These are phyloP conservation scores for Galeruca laticollis DNA, from an alignment of 2,888 invertebrate species.

Conservation along the genomic window DNA sequence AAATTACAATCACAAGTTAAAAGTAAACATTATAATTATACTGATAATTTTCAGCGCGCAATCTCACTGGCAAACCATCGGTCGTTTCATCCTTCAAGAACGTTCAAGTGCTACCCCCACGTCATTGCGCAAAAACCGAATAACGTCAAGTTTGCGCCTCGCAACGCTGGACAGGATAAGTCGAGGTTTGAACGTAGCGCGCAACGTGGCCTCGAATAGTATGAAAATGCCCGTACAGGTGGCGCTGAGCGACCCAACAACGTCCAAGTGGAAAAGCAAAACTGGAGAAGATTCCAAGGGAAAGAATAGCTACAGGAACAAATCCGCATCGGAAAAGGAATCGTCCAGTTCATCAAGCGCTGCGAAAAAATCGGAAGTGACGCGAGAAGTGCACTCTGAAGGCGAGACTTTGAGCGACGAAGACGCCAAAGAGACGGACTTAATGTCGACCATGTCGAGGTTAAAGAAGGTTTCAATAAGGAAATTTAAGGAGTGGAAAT, in stretches of 20 bases:
- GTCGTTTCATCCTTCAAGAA: conserved; percentile 82
- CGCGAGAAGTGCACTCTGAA: conserved; percentile 79
- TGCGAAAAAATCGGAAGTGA: conserved; percentile 65
- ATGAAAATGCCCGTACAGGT: conserved; percentile 71
- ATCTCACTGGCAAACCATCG: conserved; percentile 90
- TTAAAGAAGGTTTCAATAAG: conserved; percentile 83
- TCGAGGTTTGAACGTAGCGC: conserved; percentile 77
- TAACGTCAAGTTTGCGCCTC: conserved; percentile 69
- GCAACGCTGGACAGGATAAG: conserved; percentile 74
- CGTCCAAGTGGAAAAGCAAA: conserved; percentile 64
- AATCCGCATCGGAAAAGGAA: conserved; percentile 73
- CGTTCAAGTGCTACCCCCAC: conserved; percentile 73
- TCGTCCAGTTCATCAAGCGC: conserved; percentile 57
- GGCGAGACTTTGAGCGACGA: conserved; percentile 78
- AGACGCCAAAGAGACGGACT: conserved; percentile 75
- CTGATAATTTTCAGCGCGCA: conserved; percentile 73
- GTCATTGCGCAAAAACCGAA: conserved; percentile 70
- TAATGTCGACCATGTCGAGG: conserved; percentile 78
- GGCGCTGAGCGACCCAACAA: conserved; percentile 74
- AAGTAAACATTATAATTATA: background rate
- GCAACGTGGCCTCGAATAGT: conserved; percentile 73
- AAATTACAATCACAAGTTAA: background rate
- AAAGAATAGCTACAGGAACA: conserved; percentile 70
- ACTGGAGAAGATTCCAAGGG: conserved; percentile 61
- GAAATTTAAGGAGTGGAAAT: conserved; percentile 85